A percentile compares a stretch with the other conserved stretches of the same genome.
Evolutionary conservation across 2,888 invertebrate genomes (phyloP).

Genomic region (Tetheella fluctuosa): DNA sequence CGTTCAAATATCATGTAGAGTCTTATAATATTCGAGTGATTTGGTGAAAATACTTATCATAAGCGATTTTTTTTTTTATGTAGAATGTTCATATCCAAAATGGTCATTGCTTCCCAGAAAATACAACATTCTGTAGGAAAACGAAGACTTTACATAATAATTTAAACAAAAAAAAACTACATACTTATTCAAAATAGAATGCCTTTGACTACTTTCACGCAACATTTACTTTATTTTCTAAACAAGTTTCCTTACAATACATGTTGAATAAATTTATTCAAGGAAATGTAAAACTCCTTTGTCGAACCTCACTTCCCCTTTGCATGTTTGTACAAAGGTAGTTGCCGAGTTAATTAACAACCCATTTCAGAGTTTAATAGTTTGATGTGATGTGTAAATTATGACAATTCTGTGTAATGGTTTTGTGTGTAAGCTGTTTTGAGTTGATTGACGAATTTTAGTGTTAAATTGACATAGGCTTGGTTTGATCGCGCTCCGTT

Average conservation of each 20-base stretch:
- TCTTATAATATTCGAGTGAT: too few relatives aligned
- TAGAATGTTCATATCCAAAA: too few relatives aligned
- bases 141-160: too few relatives aligned
- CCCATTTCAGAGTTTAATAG: slow-evolving; percentile 36
- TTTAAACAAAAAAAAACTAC: too few relatives aligned
- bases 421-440: slow-evolving; percentile 13
- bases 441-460: slow-evolving; percentile 1
- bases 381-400: slow-evolving; percentile 51
- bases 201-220: neutral
- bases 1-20: too few relatives aligned
- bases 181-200: neutral
- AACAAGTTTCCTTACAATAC: neutral
- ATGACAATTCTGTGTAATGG: slow-evolving; percentile 23
- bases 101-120: too few relatives aligned
- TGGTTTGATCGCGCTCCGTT: too few relatives aligned
- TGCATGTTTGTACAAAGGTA: neutral
- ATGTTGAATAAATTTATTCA: neutral
- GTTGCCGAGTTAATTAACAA: slow-evolving; percentile 41
- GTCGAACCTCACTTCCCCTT: neutral
- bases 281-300: neutral
- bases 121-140: too few relatives aligned
- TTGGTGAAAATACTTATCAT: too few relatives aligned
- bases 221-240: neutral
- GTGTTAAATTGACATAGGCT: neutral
- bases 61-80: too few relatives aligned